Conservation (phyloP, 92 coral and sea anemone species). For the Scolanthus callimorphus region DNA sequence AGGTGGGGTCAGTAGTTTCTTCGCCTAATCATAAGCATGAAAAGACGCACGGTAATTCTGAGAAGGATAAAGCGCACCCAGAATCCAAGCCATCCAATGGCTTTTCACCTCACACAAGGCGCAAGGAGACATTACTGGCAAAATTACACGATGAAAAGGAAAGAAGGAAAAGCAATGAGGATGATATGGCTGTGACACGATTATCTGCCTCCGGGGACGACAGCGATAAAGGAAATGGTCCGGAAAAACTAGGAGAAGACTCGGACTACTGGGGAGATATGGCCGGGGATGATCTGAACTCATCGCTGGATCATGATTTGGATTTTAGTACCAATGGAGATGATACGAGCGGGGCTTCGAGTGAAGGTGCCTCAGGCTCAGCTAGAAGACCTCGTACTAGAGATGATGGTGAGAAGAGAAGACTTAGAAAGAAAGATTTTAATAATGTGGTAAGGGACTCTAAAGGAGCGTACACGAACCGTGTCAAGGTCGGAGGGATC, state of each 20-base stretch:
- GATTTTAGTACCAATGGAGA: slow-evolving; percentile 20
- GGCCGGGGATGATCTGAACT: slow-evolving; percentile 7
- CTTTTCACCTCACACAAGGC: too few relatives aligned
- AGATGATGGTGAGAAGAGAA: too few relatives aligned
- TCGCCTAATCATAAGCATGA: neutral
- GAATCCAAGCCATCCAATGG: neutral
- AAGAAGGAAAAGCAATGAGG: neutral
- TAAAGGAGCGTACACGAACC: too few relatives aligned
- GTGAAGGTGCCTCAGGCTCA: too few relatives aligned
- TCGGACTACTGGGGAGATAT: slow-evolving; percentile 4
- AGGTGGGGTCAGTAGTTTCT: neutral
- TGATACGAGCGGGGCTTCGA: neutral
- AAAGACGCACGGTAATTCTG: neutral
- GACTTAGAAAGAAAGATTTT: too few relatives aligned
- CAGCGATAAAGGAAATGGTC: neutral
- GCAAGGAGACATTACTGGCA: neutral
- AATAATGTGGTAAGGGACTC: too few relatives aligned
- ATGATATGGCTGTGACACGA: neutral
- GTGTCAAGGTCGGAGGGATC: too few relatives aligned
- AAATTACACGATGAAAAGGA: slow-evolving; percentile 2
- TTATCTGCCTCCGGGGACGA: neutral
- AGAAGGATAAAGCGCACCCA: neutral
- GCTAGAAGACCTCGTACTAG: too few relatives aligned
- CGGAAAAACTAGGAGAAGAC: neutral
- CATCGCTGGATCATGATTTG: slow-evolving; percentile 4